Evolutionary conservation across 2,113 vertebrate species (phyloP), one percentile per base, ranked within the genome.

Genomic region (Thunnus thynnus): DNA sequence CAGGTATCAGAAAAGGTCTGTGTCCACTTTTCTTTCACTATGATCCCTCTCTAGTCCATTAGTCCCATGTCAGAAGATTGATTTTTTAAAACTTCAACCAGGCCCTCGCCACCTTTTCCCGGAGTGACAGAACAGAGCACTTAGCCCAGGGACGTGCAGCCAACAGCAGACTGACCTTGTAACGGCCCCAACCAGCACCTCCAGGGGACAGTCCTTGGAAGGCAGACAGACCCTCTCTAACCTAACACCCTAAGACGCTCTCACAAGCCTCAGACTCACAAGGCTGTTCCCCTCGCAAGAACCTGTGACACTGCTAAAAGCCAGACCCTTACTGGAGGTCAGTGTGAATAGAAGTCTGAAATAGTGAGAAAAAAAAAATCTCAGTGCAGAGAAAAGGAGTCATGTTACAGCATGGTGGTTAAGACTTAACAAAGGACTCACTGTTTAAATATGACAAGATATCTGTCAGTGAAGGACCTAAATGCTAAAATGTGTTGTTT

Each of bases 241-340:
- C 83, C 83, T 61, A 58, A 72, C 73, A 67, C 66, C 74, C 74
- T 58, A 65, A 36, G 46, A 77, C 1, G 52, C 72, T 81, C 71
- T 76, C 56, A 3, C 22, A 75, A 56, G 80, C 58, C 55, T 65
- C 62, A 48, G 27, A 71, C 67, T 64, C 72, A 62, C 80, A 84
- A 82, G 71, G 62, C 54, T 5, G 17, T 11, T 78, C 60, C 65
- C 78, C 60, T 76, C 17, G n/a, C 66, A 68, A 82, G 62, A 78
- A 79, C 80, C 77, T 80, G 85, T 74, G 72, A 90, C 73, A 81
- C 77, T 64, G 88, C 78, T 93, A 89, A 89, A 92, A 93, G 83
- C 83, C 48, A 41, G 81, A 20, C 18, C 76, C 77, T 73, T 50
- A 85, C 56, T 70, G 52, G 65, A 80, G 84, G 80, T 86, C 80